Evolutionary conservation across 2,113 vertebrate species (phyloP).

Genomic region (Coryphaenoides rupestris): DNA sequence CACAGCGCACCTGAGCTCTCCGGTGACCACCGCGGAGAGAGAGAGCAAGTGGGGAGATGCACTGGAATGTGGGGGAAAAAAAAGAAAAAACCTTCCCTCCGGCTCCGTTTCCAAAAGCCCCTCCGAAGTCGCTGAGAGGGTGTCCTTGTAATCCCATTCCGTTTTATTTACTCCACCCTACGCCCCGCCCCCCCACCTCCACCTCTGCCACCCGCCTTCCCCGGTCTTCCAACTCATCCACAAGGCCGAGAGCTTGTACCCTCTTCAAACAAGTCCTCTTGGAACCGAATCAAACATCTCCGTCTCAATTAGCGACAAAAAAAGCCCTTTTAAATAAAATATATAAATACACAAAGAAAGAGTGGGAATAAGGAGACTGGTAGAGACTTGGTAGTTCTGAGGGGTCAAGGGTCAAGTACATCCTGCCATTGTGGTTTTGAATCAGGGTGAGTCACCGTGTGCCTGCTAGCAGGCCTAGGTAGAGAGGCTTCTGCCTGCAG

Average conservation of each 20-base stretch:
- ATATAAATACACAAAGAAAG: too few species aligned
- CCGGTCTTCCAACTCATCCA: conserved; percentile 37
- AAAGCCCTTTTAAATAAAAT: too few species aligned
- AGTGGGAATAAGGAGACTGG: too few species aligned
- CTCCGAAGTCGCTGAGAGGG: conserved; percentile 59
- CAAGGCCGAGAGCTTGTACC: conserved; percentile 45
- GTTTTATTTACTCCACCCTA: conserved; percentile 57
- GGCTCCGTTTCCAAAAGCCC: conserved; percentile 61
- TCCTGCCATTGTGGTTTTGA: conserved; percentile 59
- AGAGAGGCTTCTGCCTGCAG: conserved; percentile 37
- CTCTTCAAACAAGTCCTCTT: conserved; percentile 58
- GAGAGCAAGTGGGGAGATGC: conserved; percentile 65
- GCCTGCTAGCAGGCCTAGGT: conserved; percentile 67
- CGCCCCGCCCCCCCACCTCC: neutral
- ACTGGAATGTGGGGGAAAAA: conserved; percentile 61
- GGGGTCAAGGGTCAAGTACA: conserved; percentile 52
- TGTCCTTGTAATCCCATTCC: conserved; percentile 66
- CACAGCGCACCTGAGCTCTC: conserved; percentile 64
- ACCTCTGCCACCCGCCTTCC: neutral
- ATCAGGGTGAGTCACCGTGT: conserved; percentile 75
- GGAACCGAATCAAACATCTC: conserved; percentile 53
- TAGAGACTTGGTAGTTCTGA: conserved; percentile 21
- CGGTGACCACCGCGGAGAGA: conserved; percentile 40
- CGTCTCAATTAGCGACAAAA: conserved; percentile 32
- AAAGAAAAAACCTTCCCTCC: too few species aligned